Evolutionary conservation across 2,888 invertebrate species (phyloP), one percentile per base, ranked within the genome.

Genomic region (Amitus sp.): DNA sequence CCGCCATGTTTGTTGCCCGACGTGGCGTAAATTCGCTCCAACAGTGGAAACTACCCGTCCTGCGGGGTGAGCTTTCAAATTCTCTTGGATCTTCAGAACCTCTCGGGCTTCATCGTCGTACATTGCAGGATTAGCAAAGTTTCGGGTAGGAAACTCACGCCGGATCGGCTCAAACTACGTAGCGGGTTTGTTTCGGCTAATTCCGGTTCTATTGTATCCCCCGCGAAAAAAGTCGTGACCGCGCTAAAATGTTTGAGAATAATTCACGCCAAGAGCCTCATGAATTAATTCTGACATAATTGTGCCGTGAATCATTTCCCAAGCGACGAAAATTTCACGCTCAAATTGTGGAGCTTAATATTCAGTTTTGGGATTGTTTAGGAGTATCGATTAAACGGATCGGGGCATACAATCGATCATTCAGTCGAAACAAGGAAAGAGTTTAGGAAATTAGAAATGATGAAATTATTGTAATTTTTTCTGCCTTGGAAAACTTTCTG

Each of bases 221-320:
- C 2, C n/a, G 28, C 28, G 50, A 59, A 50, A 52, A 52, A 47
- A 63, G 15, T 37, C 37, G 23, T 23, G 7, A 7, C 23, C 23
- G 23, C 23, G 7, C 23, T 23, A 3, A 23, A 23, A 23, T 23
- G 23, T 23, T 23, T 23, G 7, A 7, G 7, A 5, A 23, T 23
- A 37, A 37, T 37, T 37, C 15, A 13, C 37, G 37, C 37, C 37
- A 3, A 6, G 37, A 12, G 33, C 4, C 15, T 37, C 37, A 7
- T 37, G 15, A 13, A 7, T 37, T 13, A 2, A 13, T 3, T 9
- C 37, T 3, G 12, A 13, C 37, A 13, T 37, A 37, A 7, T 37
- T 37, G 37, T 15, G 37, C 15, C 39, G 34, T 71, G 70, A 68
- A 70, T 69, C 68, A 65, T 55, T 59, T 67, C 65, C 66, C 70